These are phyloP conservation scores for Panagrolaimus sp. DNA, from an alignment of 1,140 invertebrate genomes.

Conservation along the genomic window DNA sequence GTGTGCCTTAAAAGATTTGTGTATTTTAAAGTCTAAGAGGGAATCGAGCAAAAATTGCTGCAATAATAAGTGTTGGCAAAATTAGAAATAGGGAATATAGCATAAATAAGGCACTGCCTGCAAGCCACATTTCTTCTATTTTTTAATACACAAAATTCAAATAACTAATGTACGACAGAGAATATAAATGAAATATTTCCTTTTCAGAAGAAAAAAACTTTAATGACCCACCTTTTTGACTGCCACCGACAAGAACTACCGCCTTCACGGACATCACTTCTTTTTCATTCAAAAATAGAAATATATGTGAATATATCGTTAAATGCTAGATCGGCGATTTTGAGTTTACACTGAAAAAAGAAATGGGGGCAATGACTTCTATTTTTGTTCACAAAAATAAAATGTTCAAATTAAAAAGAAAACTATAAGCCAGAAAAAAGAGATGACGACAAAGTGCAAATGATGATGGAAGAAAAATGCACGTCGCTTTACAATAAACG, in stretches of 20 bases:
- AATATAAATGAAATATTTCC: neutral
- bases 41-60: slow-evolving; percentile 44
- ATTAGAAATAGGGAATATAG: slow-evolving; percentile 52
- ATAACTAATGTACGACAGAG: neutral
- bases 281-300: no score
- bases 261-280: slow-evolving; percentile 61
- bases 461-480: no score
- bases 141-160: slow-evolving; percentile 22
- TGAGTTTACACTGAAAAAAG: no score
- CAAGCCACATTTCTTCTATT: slow-evolving; percentile 46
- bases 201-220: neutral
- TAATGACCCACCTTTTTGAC: slow-evolving; percentile 64
- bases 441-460: no score
- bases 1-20: slow-evolving; percentile 71
- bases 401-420: no score
- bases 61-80: slow-evolving; percentile 51
- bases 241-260: slow-evolving; percentile 67
- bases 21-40: slow-evolving; percentile 41
- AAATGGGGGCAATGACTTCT: no score
- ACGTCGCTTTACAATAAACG: no score
- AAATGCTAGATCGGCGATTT: no score
- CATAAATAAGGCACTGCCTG: slow-evolving; percentile 50
- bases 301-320: no score
- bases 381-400: no score
- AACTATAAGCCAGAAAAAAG: no score